A percentile compares a stretch with the other conserved stretches of the same genome.
phyloP scores from a whole-genome alignment of 2,113 vertebrate species.

The Halcyon malimbica region DNA sequence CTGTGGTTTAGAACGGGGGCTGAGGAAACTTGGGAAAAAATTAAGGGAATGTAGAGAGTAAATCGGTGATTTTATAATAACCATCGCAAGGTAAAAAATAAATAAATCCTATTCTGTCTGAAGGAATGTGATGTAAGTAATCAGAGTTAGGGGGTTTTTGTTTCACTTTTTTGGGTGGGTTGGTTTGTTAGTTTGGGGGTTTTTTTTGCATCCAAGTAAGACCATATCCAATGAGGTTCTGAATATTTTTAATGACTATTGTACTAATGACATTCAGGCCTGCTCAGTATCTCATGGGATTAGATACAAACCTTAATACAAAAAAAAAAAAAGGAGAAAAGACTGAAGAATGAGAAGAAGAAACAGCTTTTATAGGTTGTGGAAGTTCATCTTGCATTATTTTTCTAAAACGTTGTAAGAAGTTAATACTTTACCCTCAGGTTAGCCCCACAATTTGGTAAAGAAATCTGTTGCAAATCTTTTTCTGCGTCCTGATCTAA shows the following conservation, averaged over 20 bases:
- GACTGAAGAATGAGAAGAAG: neutral
- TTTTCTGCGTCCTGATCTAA: neutral
- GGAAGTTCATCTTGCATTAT: neutral
- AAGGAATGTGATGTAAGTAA: neutral
- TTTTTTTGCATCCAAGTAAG: neutral
- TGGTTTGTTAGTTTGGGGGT: neutral
- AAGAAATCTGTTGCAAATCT: neutral
- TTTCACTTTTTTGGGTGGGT: neutral
- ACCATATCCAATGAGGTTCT: neutral
- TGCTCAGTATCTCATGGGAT: neutral
- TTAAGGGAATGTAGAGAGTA: neutral
- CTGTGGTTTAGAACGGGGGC: neutral
- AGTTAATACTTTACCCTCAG: neutral
- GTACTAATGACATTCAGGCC: neutral
- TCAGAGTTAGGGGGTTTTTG: neutral
- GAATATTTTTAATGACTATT: neutral
- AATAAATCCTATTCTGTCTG: neutral
- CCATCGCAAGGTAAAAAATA: neutral
- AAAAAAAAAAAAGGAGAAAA: neutral
- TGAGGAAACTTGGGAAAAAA: neutral
- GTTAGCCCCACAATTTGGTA: neutral
- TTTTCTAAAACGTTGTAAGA: neutral
- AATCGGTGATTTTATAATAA: neutral
- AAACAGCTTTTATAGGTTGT: neutral
- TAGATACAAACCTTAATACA: neutral